Base-by-base conservation (phyloP, 1,140 invertebrate species). In the Achatina immaculata region DNA sequence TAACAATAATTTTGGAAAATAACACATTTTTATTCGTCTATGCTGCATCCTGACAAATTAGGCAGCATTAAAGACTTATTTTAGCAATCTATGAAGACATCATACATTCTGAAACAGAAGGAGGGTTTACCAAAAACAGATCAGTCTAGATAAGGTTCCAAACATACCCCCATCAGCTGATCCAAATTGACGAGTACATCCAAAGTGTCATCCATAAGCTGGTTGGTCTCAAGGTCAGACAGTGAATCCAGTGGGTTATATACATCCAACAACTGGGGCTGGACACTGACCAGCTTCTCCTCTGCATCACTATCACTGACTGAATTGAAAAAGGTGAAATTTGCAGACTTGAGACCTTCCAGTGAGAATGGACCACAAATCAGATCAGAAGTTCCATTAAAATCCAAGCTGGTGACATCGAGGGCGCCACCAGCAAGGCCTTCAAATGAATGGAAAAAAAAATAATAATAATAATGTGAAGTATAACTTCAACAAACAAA, bases 111-210 rank as follows among this genome's bases (percentile, higher is more conserved):
- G 19, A 48, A 48, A 7, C 19, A 19, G 19, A 11, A 48, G 19
- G 45, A 48, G 19, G 19, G 19, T 11, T 48, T 11, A 48, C 7
- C 45, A 48, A 7, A 48, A 55, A 24, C 16, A 45, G 43, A 45
- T 9, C 7, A 9, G 43, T 9, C 43, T 45, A 19, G 43, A 19
- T 45, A 45, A 9, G 19, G 19, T 19, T 9, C 19, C 43, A 9
- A 45, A 45, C 19, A 9, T 45, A 9, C 7, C 7, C 7, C 58
- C n/a, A 62, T 2, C 19, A 62, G 11, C 58, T 62, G 69, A 58
- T 86, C 82, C 38, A 88, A 78, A 78, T 88, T 85, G 38, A 86
- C 80, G 78, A 87, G 87, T 72, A 82, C 85, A 66, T 88, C 84
- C 76, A 88, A 78, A 71, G 83, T 85, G 38, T 81, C 86, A 36